phyloP scores from a whole-genome alignment of 2,888 invertebrate genomes.

The Desoria tigrina region DNA sequence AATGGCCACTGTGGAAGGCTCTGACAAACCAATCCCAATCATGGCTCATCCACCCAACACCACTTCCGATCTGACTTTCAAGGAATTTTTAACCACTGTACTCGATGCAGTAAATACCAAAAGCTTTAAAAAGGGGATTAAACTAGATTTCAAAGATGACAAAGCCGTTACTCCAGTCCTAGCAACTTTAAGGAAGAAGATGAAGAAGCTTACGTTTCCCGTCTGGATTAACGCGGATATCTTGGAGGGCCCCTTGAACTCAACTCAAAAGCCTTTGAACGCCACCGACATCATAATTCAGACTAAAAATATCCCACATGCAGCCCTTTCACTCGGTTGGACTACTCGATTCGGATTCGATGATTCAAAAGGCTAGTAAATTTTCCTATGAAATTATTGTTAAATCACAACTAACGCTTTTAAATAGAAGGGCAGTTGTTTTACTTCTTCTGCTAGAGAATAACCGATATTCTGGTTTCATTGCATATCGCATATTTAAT shows the following conservation, averaged over 20 bases:
- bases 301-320: conserved; percentile 64
- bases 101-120: conserved; percentile 55
- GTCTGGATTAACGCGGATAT: conserved; percentile 89
- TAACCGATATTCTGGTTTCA: no score
- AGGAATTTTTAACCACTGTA: conserved; percentile 69
- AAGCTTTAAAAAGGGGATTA: conserved; percentile 70
- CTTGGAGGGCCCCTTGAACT: conserved; percentile 70
- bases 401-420: no score
- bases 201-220: conserved; percentile 64
- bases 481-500: no score
- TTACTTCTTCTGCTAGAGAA: no score
- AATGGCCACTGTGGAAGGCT: conserved; percentile 61
- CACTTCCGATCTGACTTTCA: conserved; percentile 73
- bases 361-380: conserved; percentile 35
- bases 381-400: neutral
- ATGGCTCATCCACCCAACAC: conserved; percentile 83
- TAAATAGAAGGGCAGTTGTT: no score
- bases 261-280: conserved; percentile 65
- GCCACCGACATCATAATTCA: conserved; percentile 62
- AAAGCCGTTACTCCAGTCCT: conserved; percentile 65
- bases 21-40: conserved; percentile 65
- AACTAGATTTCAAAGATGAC: conserved; percentile 82
- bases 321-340: conserved; percentile 81
- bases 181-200: conserved; percentile 48
- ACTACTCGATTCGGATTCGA: conserved; percentile 68